Base-by-base conservation (phyloP, 1,140 invertebrate species). In the Drosophila serrata region DNA sequence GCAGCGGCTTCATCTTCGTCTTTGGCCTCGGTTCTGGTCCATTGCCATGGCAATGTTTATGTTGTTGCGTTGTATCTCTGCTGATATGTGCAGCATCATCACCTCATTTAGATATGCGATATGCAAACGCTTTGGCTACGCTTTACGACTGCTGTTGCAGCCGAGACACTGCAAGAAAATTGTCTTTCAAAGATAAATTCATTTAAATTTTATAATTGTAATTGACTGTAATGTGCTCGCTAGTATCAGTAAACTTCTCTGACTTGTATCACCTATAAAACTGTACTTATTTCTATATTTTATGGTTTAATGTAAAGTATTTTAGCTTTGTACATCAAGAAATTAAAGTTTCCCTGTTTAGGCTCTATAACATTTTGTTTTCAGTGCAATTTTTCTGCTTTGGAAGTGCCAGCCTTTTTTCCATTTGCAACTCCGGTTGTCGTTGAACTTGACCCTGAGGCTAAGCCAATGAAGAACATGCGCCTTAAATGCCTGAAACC, bases 101-200 rank as follows among this genome's bases (percentile, higher is more conserved):
- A 87, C 84, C 84, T 87, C 84, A 87, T 87, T 87, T 87, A 87
- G 84, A 87, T 87, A 87, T 87, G 84, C 84, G 84, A 87, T 87
- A 87, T 87, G 84, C 84, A 87, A 87, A 87, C 65, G 76, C 81
- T 86, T 82, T 67, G 68, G 46, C 76, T 79, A 69, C 73, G 59
- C 80, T 75, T 75, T 63, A 60, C 82, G 77, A 81, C 79, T 79
- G 75, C 79, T 39, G 51, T 72, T 24, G 64, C 60, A 35, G 29
- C 45, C 15, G 29, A 29, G 19, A 3, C 64, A 67, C 33, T 24
- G 27, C 0, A 4, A 31, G 37, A 40, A 63, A 64, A 13, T 7
- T 24, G 13, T 33, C 1, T 22, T 6, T 5, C 1, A 8, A 29
- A 27, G 6, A 22, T 43, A 0, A 19, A 6, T 45, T 45, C 6